A percentile compares a stretch with the other conserved stretches of the same genome.
Evolutionary conservation across 2,113 vertebrate species (phyloP).

Genomic region (Sula dactylatra): DNA sequence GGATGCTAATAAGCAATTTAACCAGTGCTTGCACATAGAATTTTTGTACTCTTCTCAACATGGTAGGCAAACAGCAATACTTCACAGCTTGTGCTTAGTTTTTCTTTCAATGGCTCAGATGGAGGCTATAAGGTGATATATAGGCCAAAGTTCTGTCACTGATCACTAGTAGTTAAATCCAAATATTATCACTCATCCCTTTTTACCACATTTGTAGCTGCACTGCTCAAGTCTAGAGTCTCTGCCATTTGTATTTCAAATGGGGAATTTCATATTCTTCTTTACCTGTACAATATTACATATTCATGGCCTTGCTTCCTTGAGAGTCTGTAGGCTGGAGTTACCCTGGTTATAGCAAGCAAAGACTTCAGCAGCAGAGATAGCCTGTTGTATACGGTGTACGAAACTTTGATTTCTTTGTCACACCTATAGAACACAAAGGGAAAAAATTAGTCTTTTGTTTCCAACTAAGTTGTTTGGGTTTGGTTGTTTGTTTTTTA

Average conservation of each 20-base stretch:
- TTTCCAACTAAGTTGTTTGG: not conserved
- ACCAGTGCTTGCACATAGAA: not conserved
- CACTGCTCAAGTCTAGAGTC: not conserved
- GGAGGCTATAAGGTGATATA: not conserved
- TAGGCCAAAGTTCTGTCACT: not conserved
- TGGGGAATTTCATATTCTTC: not conserved
- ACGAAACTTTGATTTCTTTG: conserved; percentile 98
- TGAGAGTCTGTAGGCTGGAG: conserved; percentile 95
- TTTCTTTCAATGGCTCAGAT: not conserved
- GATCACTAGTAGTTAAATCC: not conserved
- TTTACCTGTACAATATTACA: conserved; percentile 96
- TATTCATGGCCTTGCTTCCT: conserved; percentile 98
- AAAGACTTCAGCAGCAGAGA: conserved; percentile 96
- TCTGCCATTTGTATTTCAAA: not conserved
- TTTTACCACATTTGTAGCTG: not conserved
- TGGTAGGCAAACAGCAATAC: not conserved
- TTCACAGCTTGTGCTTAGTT: not conserved
- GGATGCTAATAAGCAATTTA: not conserved
- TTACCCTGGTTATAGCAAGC: conserved; percentile 96
- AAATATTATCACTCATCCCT: not conserved
- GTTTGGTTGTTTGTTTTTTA: not conserved
- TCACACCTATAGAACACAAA: conserved; percentile 84
- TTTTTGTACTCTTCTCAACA: not conserved
- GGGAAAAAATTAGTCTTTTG: not conserved
- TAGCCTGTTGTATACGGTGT: conserved; percentile 97